Conservation (phyloP, 2,797 vertebrate species). For the Sparidentex hasta region DNA sequence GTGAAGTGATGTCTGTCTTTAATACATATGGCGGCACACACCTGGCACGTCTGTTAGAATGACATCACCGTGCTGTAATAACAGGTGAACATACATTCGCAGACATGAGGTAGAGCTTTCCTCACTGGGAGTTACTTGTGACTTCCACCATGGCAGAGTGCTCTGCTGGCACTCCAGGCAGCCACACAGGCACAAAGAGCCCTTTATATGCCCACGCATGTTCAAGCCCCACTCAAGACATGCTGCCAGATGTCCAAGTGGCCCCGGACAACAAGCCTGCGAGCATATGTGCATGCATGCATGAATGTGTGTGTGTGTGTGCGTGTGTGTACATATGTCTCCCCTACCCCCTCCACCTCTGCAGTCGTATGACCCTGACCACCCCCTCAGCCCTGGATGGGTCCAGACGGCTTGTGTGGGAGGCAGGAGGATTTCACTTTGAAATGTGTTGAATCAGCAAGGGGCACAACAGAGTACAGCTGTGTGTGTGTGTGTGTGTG, state of each 20-base stretch:
- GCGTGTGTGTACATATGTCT: slow-evolving; percentile 57
- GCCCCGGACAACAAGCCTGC: slow-evolving; percentile 72
- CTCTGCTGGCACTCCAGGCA: slow-evolving; percentile 62
- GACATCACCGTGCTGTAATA: slow-evolving; percentile 55
- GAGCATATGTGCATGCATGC: slow-evolving; percentile 70
- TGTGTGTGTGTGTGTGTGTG: slow-evolving; percentile 50
- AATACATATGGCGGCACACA: slow-evolving; percentile 24
- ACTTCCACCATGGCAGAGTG: slow-evolving; percentile 56
- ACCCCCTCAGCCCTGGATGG: slow-evolving; percentile 63
- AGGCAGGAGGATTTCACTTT: slow-evolving; percentile 73
- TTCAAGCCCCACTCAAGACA: slow-evolving; percentile 67
- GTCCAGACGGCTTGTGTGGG: slow-evolving; percentile 75
- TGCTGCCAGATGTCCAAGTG: slow-evolving; percentile 80
- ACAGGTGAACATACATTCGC: slow-evolving; percentile 59
- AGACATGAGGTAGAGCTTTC: slow-evolving; percentile 45
- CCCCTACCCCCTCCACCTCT: slow-evolving; percentile 39
- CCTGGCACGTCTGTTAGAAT: slow-evolving; percentile 52
- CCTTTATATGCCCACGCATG: slow-evolving; percentile 79
- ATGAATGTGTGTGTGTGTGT: slow-evolving; percentile 51
- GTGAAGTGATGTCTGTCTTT: not conserved
- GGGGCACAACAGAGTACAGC: slow-evolving; percentile 68
- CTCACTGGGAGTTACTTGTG: slow-evolving; percentile 46
- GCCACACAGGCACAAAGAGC: slow-evolving; percentile 76
- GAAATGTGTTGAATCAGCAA: slow-evolving; percentile 82
- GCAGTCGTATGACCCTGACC: slow-evolving; percentile 68